Evolutionary conservation across 2,797 vertebrate species (phyloP).

Genomic region (Tokudaia muenninki): DNA sequence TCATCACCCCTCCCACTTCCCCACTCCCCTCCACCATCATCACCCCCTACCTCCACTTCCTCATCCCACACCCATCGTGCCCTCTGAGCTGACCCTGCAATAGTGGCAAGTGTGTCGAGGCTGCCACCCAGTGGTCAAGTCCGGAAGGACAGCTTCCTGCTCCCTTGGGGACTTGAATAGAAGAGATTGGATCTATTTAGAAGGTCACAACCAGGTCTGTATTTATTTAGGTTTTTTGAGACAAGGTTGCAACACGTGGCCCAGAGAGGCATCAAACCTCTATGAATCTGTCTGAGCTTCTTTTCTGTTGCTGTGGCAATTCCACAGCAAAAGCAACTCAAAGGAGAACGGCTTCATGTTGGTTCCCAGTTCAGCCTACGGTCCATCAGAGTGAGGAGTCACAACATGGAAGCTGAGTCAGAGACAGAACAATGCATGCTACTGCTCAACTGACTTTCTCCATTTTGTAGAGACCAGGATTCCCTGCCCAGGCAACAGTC

Average conservation of each 20-base stretch:
- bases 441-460: not conserved
- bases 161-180: not conserved
- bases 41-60: not conserved
- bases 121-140: slow-evolving; percentile 55
- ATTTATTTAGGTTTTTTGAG: not conserved
- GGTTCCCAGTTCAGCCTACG: not conserved
- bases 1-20: not conserved
- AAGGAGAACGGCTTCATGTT: not conserved
- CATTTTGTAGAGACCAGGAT: not conserved
- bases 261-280: not conserved
- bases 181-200: not conserved
- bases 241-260: not conserved
- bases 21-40: not conserved
- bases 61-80: no score
- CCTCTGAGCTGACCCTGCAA: no score
- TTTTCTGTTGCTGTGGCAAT: not conserved
- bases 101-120: not conserved
- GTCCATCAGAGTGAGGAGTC: not conserved
- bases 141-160: not conserved
- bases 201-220: not conserved
- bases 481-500: not conserved
- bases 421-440: not conserved
- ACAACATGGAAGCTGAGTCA: no score
- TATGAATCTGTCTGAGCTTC: not conserved
- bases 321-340: not conserved